These are phyloP conservation scores for Hylomyscus alleni DNA, from an alignment of 2,797 vertebrate genomes.

Conservation along the genomic window DNA sequence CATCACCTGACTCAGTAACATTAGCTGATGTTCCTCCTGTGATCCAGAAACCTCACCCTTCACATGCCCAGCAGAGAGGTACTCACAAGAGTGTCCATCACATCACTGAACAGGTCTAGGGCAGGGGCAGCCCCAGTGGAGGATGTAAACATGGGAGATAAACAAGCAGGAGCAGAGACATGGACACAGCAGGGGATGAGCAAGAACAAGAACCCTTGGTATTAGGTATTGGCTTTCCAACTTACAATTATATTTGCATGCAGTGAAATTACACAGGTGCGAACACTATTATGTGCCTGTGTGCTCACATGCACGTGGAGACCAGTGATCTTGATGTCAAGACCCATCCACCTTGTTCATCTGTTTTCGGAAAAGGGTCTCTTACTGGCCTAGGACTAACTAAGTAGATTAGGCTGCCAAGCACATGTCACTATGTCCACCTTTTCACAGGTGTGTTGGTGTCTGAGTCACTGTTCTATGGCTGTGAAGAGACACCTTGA, in stretches of 20 bases:
- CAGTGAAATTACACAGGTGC: not conserved
- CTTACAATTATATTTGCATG: not conserved
- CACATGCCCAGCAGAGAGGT: not conserved
- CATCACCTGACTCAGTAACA: not conserved
- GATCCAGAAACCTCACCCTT: not conserved
- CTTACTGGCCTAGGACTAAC: not conserved
- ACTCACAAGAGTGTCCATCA: not conserved
- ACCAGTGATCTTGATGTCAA: not conserved
- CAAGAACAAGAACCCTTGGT: not conserved
- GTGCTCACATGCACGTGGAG: not conserved
- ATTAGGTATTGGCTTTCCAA: too few relatives aligned
- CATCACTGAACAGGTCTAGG: not conserved
- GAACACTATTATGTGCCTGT: not conserved
- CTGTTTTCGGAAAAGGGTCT: not conserved
- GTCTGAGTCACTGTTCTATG: too few relatives aligned
- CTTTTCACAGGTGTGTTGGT: not conserved
- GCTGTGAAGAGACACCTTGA: too few relatives aligned
- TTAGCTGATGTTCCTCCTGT: not conserved
- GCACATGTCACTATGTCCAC: not conserved
- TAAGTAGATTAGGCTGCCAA: not conserved
- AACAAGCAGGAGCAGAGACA: not conserved
- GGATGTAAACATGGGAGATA: not conserved
- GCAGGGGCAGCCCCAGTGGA: too few relatives aligned
- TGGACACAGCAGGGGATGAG: not conserved
- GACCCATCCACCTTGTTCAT: not conserved